Evolutionary conservation across 2,797 vertebrate genomes (phyloP).

Genomic region (Siniperca undulata): DNA sequence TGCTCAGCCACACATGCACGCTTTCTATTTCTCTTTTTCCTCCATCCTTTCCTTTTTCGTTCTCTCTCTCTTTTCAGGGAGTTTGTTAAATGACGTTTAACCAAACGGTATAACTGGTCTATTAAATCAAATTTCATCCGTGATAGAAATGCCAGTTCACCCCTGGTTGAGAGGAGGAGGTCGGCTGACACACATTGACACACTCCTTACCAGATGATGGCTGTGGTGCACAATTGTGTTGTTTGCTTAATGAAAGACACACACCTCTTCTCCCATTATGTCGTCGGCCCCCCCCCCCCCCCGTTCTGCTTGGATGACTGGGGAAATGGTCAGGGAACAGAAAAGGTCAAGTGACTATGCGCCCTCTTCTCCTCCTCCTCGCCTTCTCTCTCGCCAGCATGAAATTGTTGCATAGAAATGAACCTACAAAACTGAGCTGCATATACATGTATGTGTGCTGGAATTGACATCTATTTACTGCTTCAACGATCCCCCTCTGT

Average conservation of each 20-base stretch:
- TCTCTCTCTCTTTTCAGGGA: not conserved
- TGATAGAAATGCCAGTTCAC: not conserved
- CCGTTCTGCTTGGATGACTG: slow-evolving; percentile 76
- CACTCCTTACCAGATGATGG: not conserved
- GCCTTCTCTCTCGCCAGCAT: slow-evolving; percentile 55
- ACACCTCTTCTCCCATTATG: slow-evolving; percentile 23
- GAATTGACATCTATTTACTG: slow-evolving; percentile 41
- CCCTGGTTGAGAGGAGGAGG: not conserved
- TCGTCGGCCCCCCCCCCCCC: not conserved
- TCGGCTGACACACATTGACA: not conserved
- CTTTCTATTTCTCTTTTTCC: too few species aligned
- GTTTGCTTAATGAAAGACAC: not conserved
- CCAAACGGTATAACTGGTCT: not conserved
- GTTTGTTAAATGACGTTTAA: not conserved
- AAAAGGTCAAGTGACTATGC: slow-evolving; percentile 85
- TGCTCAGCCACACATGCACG: too few species aligned
- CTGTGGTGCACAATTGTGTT: not conserved
- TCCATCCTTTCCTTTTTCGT: not conserved
- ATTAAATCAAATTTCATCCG: not conserved
- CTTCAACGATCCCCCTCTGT: not conserved
- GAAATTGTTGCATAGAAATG: slow-evolving; percentile 81
- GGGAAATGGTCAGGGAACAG: slow-evolving; percentile 79
- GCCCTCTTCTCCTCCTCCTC: slow-evolving; percentile 16
- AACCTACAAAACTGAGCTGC: slow-evolving; percentile 60
- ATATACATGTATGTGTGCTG: not conserved